Evolutionary conservation across 64 coral and sea anemone genomes (phyloP).

Genomic region (Astreopora myriophthalma): DNA sequence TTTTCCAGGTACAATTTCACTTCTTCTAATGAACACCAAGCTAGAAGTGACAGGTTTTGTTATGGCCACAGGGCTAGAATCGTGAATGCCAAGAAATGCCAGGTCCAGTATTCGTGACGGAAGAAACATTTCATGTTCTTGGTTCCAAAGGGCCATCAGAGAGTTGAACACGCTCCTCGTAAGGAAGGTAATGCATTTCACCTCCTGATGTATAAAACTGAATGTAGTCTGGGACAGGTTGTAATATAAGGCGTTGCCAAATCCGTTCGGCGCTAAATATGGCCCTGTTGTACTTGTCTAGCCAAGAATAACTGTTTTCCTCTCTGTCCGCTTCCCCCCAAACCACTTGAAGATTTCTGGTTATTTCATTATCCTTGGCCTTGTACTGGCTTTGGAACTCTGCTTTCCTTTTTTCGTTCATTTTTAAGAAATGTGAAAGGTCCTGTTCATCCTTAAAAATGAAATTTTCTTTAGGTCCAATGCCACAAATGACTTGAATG

Average conservation of each 20-base stretch:
- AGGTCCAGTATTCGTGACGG: conserved; percentile 28
- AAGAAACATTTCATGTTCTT: conserved; percentile 1
- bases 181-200: conserved; percentile 52
- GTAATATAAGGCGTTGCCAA: background rate
- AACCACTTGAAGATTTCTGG: background rate
- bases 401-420: conserved; percentile 12
- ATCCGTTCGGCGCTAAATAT: background rate
- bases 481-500: background rate
- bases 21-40: conserved; percentile 13
- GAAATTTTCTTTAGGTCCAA: conserved; percentile 10
- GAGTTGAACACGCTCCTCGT: background rate
- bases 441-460: conserved; percentile 31
- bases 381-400: background rate
- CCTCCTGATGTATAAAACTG: conserved; percentile 10
- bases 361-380: background rate
- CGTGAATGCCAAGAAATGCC: conserved; percentile 27
- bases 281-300: conserved; percentile 39
- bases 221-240: conserved; percentile 42
- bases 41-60: background rate
- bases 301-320: conserved; percentile 2
- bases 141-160: conserved; percentile 2
- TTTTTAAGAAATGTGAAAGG: background rate
- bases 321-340: background rate
- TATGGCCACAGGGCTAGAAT: background rate
- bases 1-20: conserved; percentile 6